Conservation (phyloP, 2,113 vertebrate species). For the Rhinolophus ferrumequinum region DNA sequence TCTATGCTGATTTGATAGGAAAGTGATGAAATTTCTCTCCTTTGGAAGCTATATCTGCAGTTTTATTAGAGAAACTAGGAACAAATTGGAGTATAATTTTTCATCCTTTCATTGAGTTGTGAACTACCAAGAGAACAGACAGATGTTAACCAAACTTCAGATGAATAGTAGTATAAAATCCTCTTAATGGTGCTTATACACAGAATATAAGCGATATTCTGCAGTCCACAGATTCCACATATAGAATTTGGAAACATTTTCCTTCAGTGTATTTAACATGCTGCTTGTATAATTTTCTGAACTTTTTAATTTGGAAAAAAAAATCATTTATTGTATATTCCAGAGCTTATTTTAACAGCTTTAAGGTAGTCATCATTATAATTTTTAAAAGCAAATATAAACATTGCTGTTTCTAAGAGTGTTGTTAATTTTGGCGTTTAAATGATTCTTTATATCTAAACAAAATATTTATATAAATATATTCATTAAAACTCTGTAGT, state of each 20-base stretch:
- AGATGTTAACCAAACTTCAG: background rate
- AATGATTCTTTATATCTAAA: background rate
- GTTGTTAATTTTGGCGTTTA: background rate
- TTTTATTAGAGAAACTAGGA: background rate
- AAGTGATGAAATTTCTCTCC: background rate
- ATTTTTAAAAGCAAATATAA: background rate
- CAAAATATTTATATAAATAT: background rate
- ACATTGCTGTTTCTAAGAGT: background rate
- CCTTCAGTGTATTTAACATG: background rate
- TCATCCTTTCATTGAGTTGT: background rate
- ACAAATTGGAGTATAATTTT: background rate
- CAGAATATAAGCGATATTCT: background rate
- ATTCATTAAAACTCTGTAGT: background rate
- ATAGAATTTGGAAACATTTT: background rate
- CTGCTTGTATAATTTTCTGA: background rate
- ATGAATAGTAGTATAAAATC: background rate
- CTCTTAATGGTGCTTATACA: background rate
- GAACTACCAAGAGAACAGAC: background rate
- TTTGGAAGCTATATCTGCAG: background rate
- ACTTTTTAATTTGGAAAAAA: background rate
- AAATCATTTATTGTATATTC: background rate
- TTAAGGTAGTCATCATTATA: background rate
- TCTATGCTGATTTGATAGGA: background rate
- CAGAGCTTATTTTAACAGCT: background rate
- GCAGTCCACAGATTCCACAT: background rate